phyloP scores from a whole-genome alignment of 2,113 vertebrate species.

The Plestiodon gilberti region DNA sequence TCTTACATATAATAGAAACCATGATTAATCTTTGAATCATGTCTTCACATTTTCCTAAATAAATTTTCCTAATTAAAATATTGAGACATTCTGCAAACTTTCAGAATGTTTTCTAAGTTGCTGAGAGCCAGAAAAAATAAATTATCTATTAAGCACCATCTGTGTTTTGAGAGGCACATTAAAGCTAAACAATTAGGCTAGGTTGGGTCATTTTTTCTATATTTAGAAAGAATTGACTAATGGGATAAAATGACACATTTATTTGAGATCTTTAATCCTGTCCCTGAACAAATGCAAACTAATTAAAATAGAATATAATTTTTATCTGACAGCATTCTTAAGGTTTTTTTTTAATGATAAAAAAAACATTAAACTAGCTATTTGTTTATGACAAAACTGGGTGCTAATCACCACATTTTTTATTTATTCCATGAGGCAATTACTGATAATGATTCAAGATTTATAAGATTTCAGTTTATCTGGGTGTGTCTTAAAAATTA shows the following conservation, averaged over 20 bases:
- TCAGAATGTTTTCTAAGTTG: background rate
- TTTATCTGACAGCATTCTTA: constrained; percentile 30
- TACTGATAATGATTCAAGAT: background rate
- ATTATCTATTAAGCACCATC: constrained; percentile 19
- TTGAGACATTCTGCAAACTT: background rate
- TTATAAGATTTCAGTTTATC: background rate
- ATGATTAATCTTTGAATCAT: background rate
- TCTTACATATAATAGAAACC: background rate
- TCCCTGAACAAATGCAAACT: constrained; percentile 23
- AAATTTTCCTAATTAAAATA: background rate
- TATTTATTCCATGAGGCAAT: background rate
- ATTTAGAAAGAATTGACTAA: constrained; percentile 19
- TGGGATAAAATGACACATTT: background rate
- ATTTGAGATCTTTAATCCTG: constrained; percentile 39
- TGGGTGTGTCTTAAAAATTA: background rate
- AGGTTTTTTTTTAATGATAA: constrained; percentile 2
- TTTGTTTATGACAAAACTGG: constrained; percentile 20
- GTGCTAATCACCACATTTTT: constrained; percentile 16
- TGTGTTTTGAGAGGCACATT: background rate
- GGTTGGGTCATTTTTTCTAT: constrained; percentile 10
- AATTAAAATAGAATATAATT: constrained; percentile 34
- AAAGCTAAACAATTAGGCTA: constrained; percentile 16
- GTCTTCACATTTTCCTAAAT: background rate
- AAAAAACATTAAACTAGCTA: background rate
- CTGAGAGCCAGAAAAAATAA: constrained; percentile 9